Percentiles rank a stretch among this genome's conserved stretches.
Evolutionary conservation across 2,888 invertebrate species (phyloP).

Genomic region (Atrina japonica): DNA sequence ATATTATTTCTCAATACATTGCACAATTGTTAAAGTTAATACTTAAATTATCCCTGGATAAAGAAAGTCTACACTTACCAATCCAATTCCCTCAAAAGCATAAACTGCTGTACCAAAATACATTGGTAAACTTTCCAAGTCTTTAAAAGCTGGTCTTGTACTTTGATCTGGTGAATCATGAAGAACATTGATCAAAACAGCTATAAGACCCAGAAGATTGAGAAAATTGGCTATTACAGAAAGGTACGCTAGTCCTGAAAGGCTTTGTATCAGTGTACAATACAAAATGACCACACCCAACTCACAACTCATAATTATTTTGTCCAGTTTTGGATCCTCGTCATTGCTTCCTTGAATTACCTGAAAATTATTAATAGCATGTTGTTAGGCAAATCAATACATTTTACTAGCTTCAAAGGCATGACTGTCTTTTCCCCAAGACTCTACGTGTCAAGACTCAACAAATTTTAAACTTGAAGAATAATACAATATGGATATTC

Average conservation of each 20-base stretch:
- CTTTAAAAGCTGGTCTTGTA: conserved; percentile 44
- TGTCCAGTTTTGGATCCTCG: neutral
- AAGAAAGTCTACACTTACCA: conserved; percentile 78
- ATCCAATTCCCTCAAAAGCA: conserved; percentile 94
- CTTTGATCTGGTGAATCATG: conserved; percentile 87
- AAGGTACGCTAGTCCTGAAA: conserved; percentile 88
- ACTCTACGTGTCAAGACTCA: too few relatives aligned
- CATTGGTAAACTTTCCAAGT: conserved; percentile 83
- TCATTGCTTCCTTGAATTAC: conserved; percentile 21
- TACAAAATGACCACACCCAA: conserved; percentile 5
- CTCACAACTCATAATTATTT: conserved; percentile 18
- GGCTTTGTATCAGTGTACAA: conserved; percentile 20
- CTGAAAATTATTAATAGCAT: conserved; percentile 5
- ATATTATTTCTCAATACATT: too few relatives aligned
- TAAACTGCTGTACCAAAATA: conserved; percentile 98
- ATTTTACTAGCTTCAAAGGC: too few relatives aligned
- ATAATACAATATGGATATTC: too few relatives aligned
- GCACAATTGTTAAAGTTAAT: too few relatives aligned
- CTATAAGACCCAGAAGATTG: conserved; percentile 88
- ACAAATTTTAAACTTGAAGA: too few relatives aligned
- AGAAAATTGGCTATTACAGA: conserved; percentile 91
- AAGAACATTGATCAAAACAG: conserved; percentile 91
- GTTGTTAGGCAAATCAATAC: too few relatives aligned
- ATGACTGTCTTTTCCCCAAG: too few relatives aligned
- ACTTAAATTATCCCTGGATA: too few relatives aligned